phyloP scores from a whole-genome alignment of 2,797 vertebrate species.

The Artibeus jamaicensis region DNA sequence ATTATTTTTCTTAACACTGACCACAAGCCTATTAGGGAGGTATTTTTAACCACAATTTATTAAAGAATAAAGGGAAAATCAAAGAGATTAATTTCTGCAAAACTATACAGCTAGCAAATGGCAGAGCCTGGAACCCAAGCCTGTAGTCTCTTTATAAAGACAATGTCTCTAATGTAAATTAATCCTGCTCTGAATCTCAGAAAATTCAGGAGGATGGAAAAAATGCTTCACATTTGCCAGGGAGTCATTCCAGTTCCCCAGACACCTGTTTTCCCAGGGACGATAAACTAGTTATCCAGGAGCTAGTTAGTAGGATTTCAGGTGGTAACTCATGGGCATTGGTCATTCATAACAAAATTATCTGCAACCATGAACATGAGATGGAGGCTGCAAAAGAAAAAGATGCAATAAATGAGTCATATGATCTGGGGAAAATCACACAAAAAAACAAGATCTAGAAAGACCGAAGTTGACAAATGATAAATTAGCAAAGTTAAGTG shows the following conservation, averaged over 20 bases:
- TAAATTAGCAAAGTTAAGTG: neutral
- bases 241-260: neutral
- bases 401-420: neutral
- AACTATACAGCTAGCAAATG: neutral
- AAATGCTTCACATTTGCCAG: neutral
- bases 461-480: neutral
- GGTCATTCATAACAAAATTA: neutral
- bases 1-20: neutral
- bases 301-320: neutral
- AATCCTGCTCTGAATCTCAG: neutral
- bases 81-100: neutral
- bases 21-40: neutral
- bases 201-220: neutral
- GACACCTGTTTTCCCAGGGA: neutral
- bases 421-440: neutral
- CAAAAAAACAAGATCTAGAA: neutral
- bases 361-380: neutral
- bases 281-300: neutral
- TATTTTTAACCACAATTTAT: neutral
- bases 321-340: neutral
- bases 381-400: neutral
- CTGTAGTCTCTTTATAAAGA: neutral
- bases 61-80: constrained; percentile 25
- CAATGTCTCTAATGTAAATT: neutral
- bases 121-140: neutral